Percentiles rank a stretch among this genome's conserved stretches.
These are phyloP conservation scores for Hassar affinis DNA, from an alignment of 2,113 vertebrate genomes.

Conservation along the genomic window DNA sequence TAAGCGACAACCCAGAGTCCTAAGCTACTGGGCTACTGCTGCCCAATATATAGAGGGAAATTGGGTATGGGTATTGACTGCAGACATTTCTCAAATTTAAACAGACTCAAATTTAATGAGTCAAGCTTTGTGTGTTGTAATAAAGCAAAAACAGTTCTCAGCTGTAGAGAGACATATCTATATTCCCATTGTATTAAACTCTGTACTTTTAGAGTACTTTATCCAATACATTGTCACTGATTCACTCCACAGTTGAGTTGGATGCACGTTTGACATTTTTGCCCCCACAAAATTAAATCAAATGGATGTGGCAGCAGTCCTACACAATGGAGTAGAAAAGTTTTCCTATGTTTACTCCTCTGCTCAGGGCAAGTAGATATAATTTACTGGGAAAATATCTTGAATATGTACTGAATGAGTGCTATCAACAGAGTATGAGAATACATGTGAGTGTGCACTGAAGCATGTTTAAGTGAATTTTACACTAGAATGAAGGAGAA, in stretches of 20 bases:
- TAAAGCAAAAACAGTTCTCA: slow-evolving; percentile 4
- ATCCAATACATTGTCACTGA: slow-evolving; percentile 8
- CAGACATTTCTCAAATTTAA: too few species aligned
- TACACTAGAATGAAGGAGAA: neutral
- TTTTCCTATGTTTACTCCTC: slow-evolving; percentile 24
- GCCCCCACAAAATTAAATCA: slow-evolving; percentile 18
- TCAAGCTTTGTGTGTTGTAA: neutral
- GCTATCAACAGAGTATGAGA: neutral
- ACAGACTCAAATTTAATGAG: neutral
- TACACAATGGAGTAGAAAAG: neutral
- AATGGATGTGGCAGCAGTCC: slow-evolving; percentile 31
- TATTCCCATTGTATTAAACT: slow-evolving; percentile 28
- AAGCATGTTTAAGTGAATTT: neutral
- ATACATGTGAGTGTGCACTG: neutral
- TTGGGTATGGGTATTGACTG: too few species aligned
- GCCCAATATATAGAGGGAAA: too few species aligned
- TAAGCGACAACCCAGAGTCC: too few species aligned
- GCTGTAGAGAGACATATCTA: neutral
- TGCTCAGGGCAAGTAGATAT: slow-evolving; percentile 24
- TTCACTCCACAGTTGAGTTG: slow-evolving; percentile 6
- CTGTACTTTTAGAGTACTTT: slow-evolving; percentile 14
- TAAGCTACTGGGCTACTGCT: too few species aligned
- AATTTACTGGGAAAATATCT: slow-evolving; percentile 29
- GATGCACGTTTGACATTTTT: slow-evolving; percentile 33
- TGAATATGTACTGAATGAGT: slow-evolving; percentile 2